Conservation (phyloP, 30 jellyfish, hydroid and myxozoan species). For the Hydractinia echinata region DNA sequence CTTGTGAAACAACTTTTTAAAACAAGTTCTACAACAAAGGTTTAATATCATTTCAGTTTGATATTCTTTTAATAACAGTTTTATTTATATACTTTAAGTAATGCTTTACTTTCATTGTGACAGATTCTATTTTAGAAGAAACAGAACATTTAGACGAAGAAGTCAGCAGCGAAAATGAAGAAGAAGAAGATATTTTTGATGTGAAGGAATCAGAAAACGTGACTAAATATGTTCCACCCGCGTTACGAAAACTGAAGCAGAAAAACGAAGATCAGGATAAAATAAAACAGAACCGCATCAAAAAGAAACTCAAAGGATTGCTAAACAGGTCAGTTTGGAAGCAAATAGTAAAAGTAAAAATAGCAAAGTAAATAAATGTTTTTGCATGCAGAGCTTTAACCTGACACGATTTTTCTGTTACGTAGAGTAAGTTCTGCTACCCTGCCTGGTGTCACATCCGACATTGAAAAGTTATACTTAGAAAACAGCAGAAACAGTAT, state of each 20-base stretch:
- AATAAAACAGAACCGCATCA: conserved; percentile 44
- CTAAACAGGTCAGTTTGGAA: conserved; percentile 45
- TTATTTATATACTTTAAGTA: no score
- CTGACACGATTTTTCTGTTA: conserved; percentile 12
- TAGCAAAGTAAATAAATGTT: not conserved
- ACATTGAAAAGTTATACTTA: conserved; percentile 53
- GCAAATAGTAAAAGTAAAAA: no score
- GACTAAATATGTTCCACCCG: conserved; percentile 80
- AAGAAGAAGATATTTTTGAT: conserved; percentile 1
- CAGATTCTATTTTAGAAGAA: not conserved
- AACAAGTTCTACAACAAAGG: no score
- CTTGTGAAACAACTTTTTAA: no score
- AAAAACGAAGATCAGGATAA: conserved; percentile 22
- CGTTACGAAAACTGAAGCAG: conserved; percentile 37
- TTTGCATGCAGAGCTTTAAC: not conserved
- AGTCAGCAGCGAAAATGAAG: not conserved
- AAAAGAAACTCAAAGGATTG: conserved; percentile 67
- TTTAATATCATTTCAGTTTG: no score
- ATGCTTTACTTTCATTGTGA: not conserved
- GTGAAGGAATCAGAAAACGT: not conserved
- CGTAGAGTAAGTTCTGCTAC: conserved; percentile 81
- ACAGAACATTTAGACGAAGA: not conserved
- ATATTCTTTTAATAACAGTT: no score
- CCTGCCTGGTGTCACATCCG: conserved; percentile 47
- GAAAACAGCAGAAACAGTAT: conserved; percentile 70